Evolutionary conservation across 1,140 invertebrate genomes (phyloP).

Genomic region (Ceratoteleas bidentatus): DNA sequence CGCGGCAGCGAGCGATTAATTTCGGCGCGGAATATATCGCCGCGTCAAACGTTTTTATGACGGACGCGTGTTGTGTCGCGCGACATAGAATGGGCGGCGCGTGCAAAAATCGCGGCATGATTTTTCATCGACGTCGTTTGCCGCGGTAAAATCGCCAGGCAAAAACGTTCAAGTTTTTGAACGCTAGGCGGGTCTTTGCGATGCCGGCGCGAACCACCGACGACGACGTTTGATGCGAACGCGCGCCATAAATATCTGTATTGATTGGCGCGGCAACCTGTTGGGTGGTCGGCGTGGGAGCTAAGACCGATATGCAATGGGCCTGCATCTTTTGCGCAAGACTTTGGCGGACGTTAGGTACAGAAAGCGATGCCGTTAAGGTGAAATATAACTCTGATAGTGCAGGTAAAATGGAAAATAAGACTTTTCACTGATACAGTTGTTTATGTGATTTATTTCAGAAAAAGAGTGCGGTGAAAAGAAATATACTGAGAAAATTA

Average conservation of each 20-base stretch:
- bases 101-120: background rate
- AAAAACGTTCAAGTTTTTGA: background rate
- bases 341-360: background rate
- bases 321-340: constrained; percentile 26
- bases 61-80: constrained; percentile 14
- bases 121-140: constrained; percentile 15
- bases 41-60: constrained; percentile 27
- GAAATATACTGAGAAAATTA: no score
- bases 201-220: background rate
- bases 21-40: constrained; percentile 36
- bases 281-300: constrained; percentile 18
- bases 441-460: no score
- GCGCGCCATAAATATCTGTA: constrained; percentile 22
- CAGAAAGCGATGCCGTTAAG: no score
- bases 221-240: constrained; percentile 1
- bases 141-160: background rate
- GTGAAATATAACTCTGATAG: no score
- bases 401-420: no score
- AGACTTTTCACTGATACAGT: no score
- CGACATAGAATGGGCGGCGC: constrained; percentile 4
- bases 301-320: constrained; percentile 35
- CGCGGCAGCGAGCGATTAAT: constrained; percentile 21
- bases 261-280: constrained; percentile 43
- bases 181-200: background rate
- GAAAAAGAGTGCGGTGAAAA: no score